Evolutionary conservation across 1,140 invertebrate genomes (phyloP), one percentile per base, ranked within the genome.

Genomic region (Drosophila kikkawai): DNA sequence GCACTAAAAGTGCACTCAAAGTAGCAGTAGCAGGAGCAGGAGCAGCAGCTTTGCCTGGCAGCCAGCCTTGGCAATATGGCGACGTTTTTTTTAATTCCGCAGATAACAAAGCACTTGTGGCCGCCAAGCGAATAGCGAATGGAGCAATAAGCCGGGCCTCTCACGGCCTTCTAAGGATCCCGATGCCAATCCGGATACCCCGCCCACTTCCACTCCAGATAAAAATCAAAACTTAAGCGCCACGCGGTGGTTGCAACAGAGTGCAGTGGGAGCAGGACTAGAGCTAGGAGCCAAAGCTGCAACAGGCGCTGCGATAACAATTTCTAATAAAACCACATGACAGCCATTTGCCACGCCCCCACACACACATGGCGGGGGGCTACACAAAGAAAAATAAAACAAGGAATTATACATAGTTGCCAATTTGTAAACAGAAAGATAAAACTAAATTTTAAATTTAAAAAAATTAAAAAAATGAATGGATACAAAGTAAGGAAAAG

Each of bases 251-350:
- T 19, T 67, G 63, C 63, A 69, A 39, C 17, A 26, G 64, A 55
- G 61, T 70, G 67, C 67, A 68, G 37, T 42, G 66, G 19, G 12
- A 45, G 63, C 15, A 12, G 34, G 19, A 37, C 53, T 55, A 55
- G 61, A 29, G 47, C 56, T 61, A 44, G 71, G 34, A 41, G 56
- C 53, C 12, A 56, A 48, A 53, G 74, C 74, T 71, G 82, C 79
- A 86, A 86, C 83, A 86, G 83, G 83, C 83, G 57, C 78, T 61
- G 69, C 68, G 84, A 88, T 88, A 88, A 88, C 84, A 84, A 88
- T 88, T 88, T 88, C 84, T 88, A 88, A 88, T 88, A 88, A 88
- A 88, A 84, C 84, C 84, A 48, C 84, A 88, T 88, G 84, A 88
- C 84, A 88, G 80, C 68, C 63, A 64, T 69, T 70, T 53, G 60